These are phyloP conservation scores for Malurus splendens DNA, from an alignment of 2,797 vertebrate genomes.

Conservation along the genomic window DNA sequence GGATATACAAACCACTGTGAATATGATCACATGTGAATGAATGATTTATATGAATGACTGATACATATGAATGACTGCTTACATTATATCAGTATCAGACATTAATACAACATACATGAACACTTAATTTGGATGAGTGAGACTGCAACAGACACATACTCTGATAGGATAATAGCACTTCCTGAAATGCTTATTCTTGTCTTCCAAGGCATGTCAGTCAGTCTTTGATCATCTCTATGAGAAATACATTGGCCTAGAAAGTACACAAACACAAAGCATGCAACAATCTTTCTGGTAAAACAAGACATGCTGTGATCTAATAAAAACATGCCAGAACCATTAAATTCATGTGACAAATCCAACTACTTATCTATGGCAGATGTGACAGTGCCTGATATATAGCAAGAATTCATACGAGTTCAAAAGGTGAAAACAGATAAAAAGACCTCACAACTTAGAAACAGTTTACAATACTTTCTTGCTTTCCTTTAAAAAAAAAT, in stretches of 20 bases:
- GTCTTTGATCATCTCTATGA: neutral
- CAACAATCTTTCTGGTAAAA: neutral
- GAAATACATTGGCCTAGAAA: neutral
- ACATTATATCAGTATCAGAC: neutral
- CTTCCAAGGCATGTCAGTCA: neutral
- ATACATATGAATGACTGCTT: neutral
- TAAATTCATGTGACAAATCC: neutral
- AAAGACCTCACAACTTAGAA: neutral
- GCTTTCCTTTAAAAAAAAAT: neutral
- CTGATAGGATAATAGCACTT: neutral
- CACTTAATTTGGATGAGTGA: neutral
- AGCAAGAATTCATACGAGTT: neutral
- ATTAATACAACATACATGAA: neutral
- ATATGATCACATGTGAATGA: neutral
- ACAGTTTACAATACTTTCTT: neutral
- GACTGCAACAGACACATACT: neutral
- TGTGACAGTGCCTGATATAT: neutral
- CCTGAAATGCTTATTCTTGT: conserved; percentile 1
- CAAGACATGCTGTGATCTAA: neutral
- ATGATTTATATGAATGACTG: neutral
- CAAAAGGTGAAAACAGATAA: neutral
- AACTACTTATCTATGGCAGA: neutral
- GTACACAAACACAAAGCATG: neutral
- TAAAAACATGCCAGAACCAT: neutral
- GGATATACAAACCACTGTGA: neutral